phyloP scores from a whole-genome alignment of 2,113 vertebrate species.

The Onychorhynchus coronatus region DNA sequence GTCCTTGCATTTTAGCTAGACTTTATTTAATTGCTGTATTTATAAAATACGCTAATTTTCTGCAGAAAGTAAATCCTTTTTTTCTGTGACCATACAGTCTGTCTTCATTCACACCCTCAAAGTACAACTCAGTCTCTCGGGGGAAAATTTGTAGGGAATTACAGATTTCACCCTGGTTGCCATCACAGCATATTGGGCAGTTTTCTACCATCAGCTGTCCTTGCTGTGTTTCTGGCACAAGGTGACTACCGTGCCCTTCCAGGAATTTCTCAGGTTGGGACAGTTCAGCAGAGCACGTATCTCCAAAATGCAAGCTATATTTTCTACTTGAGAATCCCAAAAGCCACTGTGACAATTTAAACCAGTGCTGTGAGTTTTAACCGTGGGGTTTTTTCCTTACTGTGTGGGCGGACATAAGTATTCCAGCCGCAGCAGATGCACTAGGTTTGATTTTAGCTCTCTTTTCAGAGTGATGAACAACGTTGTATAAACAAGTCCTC shows the following conservation, averaged over 20 bases:
- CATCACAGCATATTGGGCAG: not conserved
- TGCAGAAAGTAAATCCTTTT: not conserved
- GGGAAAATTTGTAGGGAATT: not conserved
- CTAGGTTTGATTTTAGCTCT: not conserved
- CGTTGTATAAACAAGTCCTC: not conserved
- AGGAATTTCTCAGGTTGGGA: not conserved
- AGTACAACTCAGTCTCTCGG: not conserved
- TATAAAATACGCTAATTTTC: not conserved
- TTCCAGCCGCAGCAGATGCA: not conserved
- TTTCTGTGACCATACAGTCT: not conserved
- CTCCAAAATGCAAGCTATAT: not conserved
- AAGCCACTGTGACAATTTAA: not conserved
- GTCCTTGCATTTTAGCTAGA: not conserved
- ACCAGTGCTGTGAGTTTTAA: fast-evolving
- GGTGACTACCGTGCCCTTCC: too few relatives aligned
- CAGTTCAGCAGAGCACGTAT: fast-evolving
- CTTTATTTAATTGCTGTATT: not conserved
- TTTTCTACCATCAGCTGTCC: not conserved
- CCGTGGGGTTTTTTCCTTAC: not conserved
- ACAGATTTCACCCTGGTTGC: not conserved
- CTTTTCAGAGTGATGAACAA: not conserved
- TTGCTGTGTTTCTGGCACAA: not conserved
- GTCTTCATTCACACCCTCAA: not conserved
- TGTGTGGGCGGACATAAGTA: fast-evolving
- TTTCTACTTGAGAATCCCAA: not conserved